Evolutionary conservation across 2,113 vertebrate species (phyloP), one percentile per base, ranked within the genome.

Genomic region (Xenopus laevis): DNA sequence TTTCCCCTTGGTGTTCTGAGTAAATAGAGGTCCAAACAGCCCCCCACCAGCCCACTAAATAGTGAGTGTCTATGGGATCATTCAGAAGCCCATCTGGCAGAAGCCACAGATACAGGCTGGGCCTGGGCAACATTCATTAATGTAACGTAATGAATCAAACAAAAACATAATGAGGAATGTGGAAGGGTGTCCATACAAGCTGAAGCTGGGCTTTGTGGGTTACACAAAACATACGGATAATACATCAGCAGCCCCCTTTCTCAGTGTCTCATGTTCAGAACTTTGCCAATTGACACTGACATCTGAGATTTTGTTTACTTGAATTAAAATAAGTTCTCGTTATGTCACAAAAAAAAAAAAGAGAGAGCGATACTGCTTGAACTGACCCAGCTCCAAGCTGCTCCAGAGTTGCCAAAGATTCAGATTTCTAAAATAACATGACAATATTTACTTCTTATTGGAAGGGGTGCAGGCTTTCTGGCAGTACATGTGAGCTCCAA

Each of bases 351-450:
- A 65, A 65, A n/a, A n/a, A n/a, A n/a, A n/a, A n/a, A n/a, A n/a
- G n/a, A 59, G 44, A 21, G 52, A 60, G 62, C n/a, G 46, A 68
- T 52, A 30, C 52, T 75, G 67, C 65, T 61, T 45, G 53, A 68
- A 45, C 61, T 75, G 65, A 68, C 13, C 57, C 0, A 13, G 10
- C 23, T 75, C 65, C 72, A 74, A 61, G 57, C 13, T 20, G 65
- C 72, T 52, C 44, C 8, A 23, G 13, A 33, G 55, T 40, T 53
- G 72, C 72, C 65, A 75, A 53, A 40, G 58, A 12, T 75, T 75
- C 72, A 53, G 46, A 75, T 68, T 61, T 65, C 72, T 68, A 75
- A 68, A 75, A 75, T 61, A 75, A 75, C 72, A 75, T 21, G 60
- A 68, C 45, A 53, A 68, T 65, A 74, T 75, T 75, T 68, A 75